Evolutionary conservation across 92 coral and sea anemone species (phyloP), one percentile per base, ranked within the genome.

Genomic region (Palythoa heliodiscus): DNA sequence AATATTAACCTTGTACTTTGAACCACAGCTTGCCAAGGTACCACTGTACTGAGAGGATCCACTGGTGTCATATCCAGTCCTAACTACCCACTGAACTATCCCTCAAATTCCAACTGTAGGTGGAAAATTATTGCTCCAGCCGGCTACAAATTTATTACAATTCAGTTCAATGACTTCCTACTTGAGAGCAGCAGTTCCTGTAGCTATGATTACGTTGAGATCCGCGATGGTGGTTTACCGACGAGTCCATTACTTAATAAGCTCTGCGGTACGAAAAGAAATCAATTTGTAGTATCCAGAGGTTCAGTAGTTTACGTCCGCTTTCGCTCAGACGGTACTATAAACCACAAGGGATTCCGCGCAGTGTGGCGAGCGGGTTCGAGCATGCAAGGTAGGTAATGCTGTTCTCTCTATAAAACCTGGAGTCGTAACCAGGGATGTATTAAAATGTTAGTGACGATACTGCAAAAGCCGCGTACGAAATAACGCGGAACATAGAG

Each of bases 1-100:
- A 29, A 29, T 29, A 29, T 29, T 29, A 29, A 29, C 35, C 0
- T 29, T 29, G 35, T 29, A 29, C 1, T 29, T 63, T 19, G 25
- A n/a, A 19, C 69, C 20, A 69, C 47, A 69, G 73, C 73, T 69
- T 69, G 73, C 47, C 73, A 25, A 69, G 73, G 73, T 19, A 69
- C 47, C 2, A 29, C 47, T n/a, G 15, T 69, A 25, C 47, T 69
- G 2, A 69, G 73, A 25, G 17, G 16, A 24, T 29, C 17, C 47
- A 29, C 10, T 16, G 73, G 73, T 24, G 19, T 8, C 15, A 69
- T 69, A 25, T 69, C 73, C 11, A 69, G 48, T 69, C 73, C 73
- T 2, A 69, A 25, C 19, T 69, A 69, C 16, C 73, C 73, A 13
- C 5, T 35, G 5, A 14, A 69, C 5, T 69, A 69, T 16, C 73